phyloP scores from a whole-genome alignment of 2,888 invertebrate genomes.

The Perizoma flavofasciatum region DNA sequence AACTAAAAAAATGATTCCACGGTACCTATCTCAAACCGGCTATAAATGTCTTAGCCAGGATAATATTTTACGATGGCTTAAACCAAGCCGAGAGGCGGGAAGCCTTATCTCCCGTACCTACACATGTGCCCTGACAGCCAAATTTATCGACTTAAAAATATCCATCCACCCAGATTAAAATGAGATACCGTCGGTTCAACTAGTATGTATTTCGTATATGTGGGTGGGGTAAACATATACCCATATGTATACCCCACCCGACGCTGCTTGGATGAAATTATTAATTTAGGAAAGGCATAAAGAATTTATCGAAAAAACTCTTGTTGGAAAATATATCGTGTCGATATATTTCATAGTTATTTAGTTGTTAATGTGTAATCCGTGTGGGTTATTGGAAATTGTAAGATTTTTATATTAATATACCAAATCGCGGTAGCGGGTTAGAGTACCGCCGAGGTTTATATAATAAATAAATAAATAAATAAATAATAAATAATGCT shows the following conservation, averaged over 20 bases:
- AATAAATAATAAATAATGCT: too few relatives aligned
- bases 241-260: conserved; percentile 52
- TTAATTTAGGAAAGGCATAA: conserved; percentile 59
- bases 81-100: conserved; percentile 63
- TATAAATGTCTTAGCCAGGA: conserved; percentile 79
- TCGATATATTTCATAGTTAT: too few relatives aligned
- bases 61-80: conserved; percentile 80
- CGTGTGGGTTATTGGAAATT: too few relatives aligned
- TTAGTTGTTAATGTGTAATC: conserved; percentile 19
- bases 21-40: conserved; percentile 72
- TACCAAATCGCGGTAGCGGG: too few relatives aligned
- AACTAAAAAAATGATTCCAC: conserved; percentile 65
- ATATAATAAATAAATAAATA: too few relatives aligned
- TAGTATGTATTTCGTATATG: conserved; percentile 28
- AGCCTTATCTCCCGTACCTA: conserved; percentile 71
- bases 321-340: too few relatives aligned
- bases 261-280: conserved; percentile 63
- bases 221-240: too few relatives aligned
- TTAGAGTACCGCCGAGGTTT: too few relatives aligned
- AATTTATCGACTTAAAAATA: conserved; percentile 82
- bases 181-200: conserved; percentile 58
- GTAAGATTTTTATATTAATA: too few relatives aligned
- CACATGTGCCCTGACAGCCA: conserved; percentile 77
- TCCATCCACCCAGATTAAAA: conserved; percentile 77
- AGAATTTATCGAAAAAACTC: conserved; percentile 42